phyloP scores from a whole-genome alignment of 2,888 invertebrate species.

The Ceraclea dissimilis region DNA sequence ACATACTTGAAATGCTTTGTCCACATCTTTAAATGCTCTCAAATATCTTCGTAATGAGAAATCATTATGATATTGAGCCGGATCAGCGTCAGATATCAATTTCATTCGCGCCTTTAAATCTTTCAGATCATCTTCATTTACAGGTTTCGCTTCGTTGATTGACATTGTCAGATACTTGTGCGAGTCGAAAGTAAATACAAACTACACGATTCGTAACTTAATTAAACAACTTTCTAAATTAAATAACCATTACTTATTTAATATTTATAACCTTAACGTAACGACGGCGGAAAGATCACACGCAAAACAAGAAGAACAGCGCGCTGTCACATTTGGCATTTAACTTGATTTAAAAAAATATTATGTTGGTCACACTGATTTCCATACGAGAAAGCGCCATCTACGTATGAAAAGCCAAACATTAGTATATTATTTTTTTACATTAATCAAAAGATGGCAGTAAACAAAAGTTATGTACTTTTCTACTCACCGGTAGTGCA shows the following conservation, averaged over 20 bases:
- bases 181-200: background rate
- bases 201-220: background rate
- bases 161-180: conserved; percentile 11
- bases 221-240: background rate
- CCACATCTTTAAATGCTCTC: conserved; percentile 65
- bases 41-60: conserved; percentile 64
- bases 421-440: background rate
- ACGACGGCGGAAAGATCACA: background rate
- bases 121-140: conserved; percentile 56
- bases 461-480: background rate
- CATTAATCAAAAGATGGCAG: background rate
- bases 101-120: conserved; percentile 64
- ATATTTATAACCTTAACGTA: conserved; percentile 12
- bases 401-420: background rate
- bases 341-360: background rate
- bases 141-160: conserved; percentile 35
- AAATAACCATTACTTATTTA: conserved; percentile 11
- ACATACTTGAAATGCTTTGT: conserved; percentile 64
- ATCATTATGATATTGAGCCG: conserved; percentile 67
- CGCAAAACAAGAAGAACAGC: conserved; percentile 1
- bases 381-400: background rate
- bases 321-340: conserved; percentile 25
- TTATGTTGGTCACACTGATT: background rate
- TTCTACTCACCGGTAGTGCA: no score
- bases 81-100: conserved; percentile 64